Evolutionary conservation across 1,140 invertebrate species (phyloP).

Genomic region (Stenopsyche tienmushanensis): DNA sequence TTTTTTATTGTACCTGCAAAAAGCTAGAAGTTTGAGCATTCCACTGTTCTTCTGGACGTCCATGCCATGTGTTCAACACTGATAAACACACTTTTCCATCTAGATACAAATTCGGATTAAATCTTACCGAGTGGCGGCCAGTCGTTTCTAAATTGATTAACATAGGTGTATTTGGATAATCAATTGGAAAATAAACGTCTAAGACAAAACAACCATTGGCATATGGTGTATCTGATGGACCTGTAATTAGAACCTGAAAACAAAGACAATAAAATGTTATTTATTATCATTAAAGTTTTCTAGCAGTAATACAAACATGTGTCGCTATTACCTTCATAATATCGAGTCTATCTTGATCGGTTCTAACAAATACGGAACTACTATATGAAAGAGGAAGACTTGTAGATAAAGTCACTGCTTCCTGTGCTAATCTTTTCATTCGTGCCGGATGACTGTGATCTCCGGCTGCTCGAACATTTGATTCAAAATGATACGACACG

Average conservation of each 20-base stretch:
- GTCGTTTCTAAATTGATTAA: conserved; percentile 93
- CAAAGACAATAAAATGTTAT: conserved; percentile 26
- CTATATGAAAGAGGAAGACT: conserved; percentile 90
- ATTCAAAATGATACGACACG: conserved; percentile 90
- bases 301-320: too few species aligned
- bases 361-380: conserved; percentile 94
- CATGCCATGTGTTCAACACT: conserved; percentile 97
- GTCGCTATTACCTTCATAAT: conserved; percentile 95
- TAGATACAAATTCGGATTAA: conserved; percentile 97
- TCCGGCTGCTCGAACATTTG: conserved; percentile 81
- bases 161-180: conserved; percentile 81
- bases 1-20: conserved; percentile 67
- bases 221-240: conserved; percentile 86
- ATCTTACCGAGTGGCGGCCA: conserved; percentile 88
- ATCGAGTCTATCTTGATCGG: conserved; percentile 90
- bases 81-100: conserved; percentile 97
- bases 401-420: conserved; percentile 92
- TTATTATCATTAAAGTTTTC: not conserved
- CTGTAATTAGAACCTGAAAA: conserved; percentile 84
- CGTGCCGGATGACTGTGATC: conserved; percentile 81
- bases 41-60: conserved; percentile 98
- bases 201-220: conserved; percentile 88
- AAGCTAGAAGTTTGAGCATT: conserved; percentile 96
- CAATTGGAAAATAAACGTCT: conserved; percentile 88
- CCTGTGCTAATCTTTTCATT: conserved; percentile 91